Evolutionary conservation across 2,888 invertebrate species (phyloP).

Genomic region (Octonoba sinensis): DNA sequence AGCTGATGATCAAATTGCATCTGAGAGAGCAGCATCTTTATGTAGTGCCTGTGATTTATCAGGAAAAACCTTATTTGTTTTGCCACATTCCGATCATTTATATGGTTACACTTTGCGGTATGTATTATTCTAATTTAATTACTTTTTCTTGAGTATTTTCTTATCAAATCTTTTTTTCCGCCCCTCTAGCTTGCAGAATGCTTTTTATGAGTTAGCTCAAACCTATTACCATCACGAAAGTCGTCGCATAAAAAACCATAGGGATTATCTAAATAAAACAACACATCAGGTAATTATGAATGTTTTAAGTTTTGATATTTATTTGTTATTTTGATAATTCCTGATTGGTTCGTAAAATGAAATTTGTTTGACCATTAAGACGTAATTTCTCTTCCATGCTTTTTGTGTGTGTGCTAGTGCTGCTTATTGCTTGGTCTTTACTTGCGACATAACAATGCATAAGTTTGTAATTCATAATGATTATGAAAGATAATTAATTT

Average conservation of each 20-base stretch:
- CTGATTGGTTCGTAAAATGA: too few species aligned
- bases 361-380: too few species aligned
- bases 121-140: constrained; percentile 1
- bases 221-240: constrained; percentile 92
- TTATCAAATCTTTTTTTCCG: too few species aligned
- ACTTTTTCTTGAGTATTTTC: background rate
- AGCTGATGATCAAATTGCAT: constrained; percentile 75
- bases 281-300: constrained; percentile 79
- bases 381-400: too few species aligned
- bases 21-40: constrained; percentile 90
- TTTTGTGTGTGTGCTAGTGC: too few species aligned
- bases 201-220: constrained; percentile 92
- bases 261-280: constrained; percentile 90
- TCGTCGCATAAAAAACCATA: constrained; percentile 86
- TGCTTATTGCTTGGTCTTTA: too few species aligned
- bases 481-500: too few species aligned
- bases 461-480: too few species aligned
- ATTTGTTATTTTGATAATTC: too few species aligned
- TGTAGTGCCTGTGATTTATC: constrained; percentile 92
- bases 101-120: constrained; percentile 78
- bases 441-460: too few species aligned
- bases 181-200: constrained; percentile 84
- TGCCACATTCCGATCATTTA: constrained; percentile 85
- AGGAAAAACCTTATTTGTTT: constrained; percentile 90
- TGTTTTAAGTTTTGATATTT: constrained; percentile 8